Evolutionary conservation across 2,113 vertebrate genomes (phyloP), one percentile per base, ranked within the genome.

Genomic region (Mus spicilegus): DNA sequence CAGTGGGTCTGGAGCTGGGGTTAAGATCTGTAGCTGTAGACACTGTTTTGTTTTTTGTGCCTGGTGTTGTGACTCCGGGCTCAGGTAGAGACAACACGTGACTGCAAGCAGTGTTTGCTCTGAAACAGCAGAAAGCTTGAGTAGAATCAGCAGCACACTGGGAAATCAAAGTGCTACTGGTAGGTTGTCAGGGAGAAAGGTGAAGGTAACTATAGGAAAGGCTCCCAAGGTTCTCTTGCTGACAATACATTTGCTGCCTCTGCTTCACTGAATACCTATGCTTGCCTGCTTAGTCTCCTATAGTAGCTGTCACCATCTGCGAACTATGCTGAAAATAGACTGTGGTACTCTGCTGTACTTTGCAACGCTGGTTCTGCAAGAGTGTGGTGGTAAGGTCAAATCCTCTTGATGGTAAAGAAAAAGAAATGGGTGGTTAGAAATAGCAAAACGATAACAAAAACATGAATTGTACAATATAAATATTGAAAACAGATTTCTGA

Each of bases 401-500:
- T 73, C 49, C 2, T 49, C 72, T 26, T 36, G 90, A 36, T 90
- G 78, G 36, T 26, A 54, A 76, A 70, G 51, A 82, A 56, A 72
- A 39, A 78, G 17, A 86, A 86, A 70, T 13, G 3, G 39, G 9
- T 63, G 13, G 70, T 63, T 46, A 93, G 36, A 39, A 75, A 78
- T n/a, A 91, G 17, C 42, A 73, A 73, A 1, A 78, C 61, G 30
- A 77, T 81, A 84, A 54, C 39, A 85, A 77, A 77, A 91, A 49
- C 81, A 26, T 1, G 65, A 56, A 69, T 90, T 84, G 73, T 92
- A 36, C 19, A 61, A 56, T 80, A 20, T 75, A 76, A 80, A 75
- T 54, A 54, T 81, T 92, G 58, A 81, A 12, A n/a, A 84, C 76
- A 93, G 26, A 26, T 36, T 42, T 54, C 82, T 92, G 46, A 96